A percentile compares a stretch with the other conserved stretches of the same genome.
These are phyloP conservation scores for Drosophila mimetica DNA, from an alignment of 2,888 invertebrate species.

Conservation along the genomic window DNA sequence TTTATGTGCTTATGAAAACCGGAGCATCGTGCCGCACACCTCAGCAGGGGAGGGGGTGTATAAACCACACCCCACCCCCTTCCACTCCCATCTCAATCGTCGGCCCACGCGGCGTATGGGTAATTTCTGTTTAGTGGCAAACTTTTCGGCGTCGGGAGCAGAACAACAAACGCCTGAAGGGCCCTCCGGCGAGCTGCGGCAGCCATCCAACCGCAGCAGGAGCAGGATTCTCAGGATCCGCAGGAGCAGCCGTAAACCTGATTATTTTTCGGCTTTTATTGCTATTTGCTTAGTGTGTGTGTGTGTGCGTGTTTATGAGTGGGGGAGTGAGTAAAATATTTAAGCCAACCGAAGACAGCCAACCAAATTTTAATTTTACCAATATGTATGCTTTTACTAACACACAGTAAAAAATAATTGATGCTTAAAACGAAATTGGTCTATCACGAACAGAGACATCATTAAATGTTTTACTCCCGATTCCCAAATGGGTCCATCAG, in stretches of 20 bases:
- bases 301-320: conserved; percentile 18
- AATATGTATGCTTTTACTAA: conserved; percentile 1
- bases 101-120: conserved; percentile 72
- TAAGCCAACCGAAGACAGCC: conserved; percentile 6
- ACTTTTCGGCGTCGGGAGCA: conserved; percentile 61
- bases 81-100: conserved; percentile 61
- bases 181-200: conserved; percentile 61
- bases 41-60: conserved; percentile 3
- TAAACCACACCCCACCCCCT: not conserved
- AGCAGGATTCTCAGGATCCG: not conserved
- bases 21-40: conserved; percentile 40
- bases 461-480: conserved; percentile 1
- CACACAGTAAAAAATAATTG: not conserved
- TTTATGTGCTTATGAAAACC: conserved; percentile 69
- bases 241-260: conserved; percentile 56
- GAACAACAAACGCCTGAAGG: conserved; percentile 71
- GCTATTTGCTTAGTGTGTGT: conserved; percentile 65
- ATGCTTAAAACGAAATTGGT: conserved; percentile 24
- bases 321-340: conserved; percentile 12
- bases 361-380: conserved; percentile 3
- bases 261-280: conserved; percentile 74
- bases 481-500: conserved; percentile 14
- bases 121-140: conserved; percentile 71
- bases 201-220: conserved; percentile 30
- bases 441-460: not conserved